A percentile compares a stretch with the other conserved stretches of the same genome.
Conservation (phyloP, 2,797 vertebrate genomes). For the Lithobates pipiens region DNA sequence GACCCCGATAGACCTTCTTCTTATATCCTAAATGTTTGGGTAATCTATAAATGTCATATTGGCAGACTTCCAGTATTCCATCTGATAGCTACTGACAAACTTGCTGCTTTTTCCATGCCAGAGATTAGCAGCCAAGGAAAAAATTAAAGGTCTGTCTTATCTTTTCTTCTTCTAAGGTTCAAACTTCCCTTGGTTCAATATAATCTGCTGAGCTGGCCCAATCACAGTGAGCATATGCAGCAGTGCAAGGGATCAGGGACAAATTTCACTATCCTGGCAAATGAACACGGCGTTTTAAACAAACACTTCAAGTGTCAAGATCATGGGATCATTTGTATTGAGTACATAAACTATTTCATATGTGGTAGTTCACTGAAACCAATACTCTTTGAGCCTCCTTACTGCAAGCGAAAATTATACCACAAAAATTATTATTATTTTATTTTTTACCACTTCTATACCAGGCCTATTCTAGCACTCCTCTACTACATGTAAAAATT, state of each 20-base stretch:
- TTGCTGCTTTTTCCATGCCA: neutral
- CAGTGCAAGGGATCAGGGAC: constrained; percentile 38
- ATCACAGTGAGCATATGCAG: neutral
- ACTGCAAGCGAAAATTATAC: too few relatives aligned
- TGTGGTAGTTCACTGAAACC: too few relatives aligned
- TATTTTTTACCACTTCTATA: too few relatives aligned
- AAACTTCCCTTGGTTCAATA: constrained; percentile 34
- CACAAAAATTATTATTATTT: too few relatives aligned
- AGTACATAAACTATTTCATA: too few relatives aligned
- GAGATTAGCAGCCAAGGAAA: neutral
- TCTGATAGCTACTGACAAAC: neutral
- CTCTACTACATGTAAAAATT: too few relatives aligned
- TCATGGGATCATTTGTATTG: too few relatives aligned
- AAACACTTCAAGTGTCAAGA: too few relatives aligned
- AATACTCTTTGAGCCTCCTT: too few relatives aligned
- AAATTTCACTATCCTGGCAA: neutral
- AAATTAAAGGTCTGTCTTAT: constrained; percentile 31
- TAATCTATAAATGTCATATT: too few relatives aligned
- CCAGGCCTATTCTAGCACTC: too few relatives aligned
- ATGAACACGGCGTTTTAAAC: neutral
- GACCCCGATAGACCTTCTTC: neutral
- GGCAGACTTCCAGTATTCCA: neutral
- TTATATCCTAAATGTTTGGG: neutral
- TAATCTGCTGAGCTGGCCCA: constrained; percentile 52
- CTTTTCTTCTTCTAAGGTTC: constrained; percentile 36